A percentile compares a stretch with the other conserved stretches of the same genome.
Evolutionary conservation across 2,797 vertebrate genomes (phyloP).

Genomic region (Yasuhikotakia modesta): DNA sequence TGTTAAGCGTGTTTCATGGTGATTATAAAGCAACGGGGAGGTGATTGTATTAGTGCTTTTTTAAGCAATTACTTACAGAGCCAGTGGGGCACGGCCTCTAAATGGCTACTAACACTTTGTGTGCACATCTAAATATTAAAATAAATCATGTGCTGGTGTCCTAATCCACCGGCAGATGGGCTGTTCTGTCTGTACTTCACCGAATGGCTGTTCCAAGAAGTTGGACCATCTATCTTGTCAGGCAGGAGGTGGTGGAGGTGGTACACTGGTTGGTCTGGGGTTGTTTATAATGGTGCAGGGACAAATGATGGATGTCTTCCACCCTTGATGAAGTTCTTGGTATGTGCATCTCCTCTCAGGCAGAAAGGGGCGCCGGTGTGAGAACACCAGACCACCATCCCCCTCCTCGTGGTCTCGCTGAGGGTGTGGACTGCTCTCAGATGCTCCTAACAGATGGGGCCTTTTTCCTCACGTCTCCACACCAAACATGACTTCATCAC

Average conservation of each 20-base stretch:
- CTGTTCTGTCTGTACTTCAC: conserved; percentile 40
- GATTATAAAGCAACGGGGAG: conserved; percentile 41
- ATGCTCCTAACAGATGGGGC: conserved; percentile 52
- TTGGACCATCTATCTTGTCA: conserved; percentile 57
- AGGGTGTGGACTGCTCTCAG: background rate
- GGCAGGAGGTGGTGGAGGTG: conserved; percentile 26
- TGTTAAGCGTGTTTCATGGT: conserved; percentile 18
- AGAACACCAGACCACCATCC: conserved; percentile 15
- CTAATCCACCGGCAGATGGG: conserved; percentile 56
- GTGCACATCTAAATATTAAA: conserved; percentile 55
- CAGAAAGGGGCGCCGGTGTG: conserved; percentile 47
- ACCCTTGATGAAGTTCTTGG: conserved; percentile 58
- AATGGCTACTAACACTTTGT: conserved; percentile 56
- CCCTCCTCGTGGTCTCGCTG: conserved; percentile 13
- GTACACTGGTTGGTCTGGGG: conserved; percentile 22
- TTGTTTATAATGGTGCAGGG: conserved; percentile 22
- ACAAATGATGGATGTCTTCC: conserved; percentile 56
- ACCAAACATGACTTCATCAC: conserved; percentile 18
- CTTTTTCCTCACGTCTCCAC: conserved; percentile 19
- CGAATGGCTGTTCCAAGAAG: conserved; percentile 34
- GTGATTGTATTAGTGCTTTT: conserved; percentile 35
- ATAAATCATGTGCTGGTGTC: conserved; percentile 57
- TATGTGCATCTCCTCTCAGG: conserved; percentile 56
- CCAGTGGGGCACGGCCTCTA: conserved; percentile 44
- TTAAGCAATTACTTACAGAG: conserved; percentile 52